Conservation (phyloP, 2,797 vertebrate genomes). For the Pseudochirops corinnae region DNA sequence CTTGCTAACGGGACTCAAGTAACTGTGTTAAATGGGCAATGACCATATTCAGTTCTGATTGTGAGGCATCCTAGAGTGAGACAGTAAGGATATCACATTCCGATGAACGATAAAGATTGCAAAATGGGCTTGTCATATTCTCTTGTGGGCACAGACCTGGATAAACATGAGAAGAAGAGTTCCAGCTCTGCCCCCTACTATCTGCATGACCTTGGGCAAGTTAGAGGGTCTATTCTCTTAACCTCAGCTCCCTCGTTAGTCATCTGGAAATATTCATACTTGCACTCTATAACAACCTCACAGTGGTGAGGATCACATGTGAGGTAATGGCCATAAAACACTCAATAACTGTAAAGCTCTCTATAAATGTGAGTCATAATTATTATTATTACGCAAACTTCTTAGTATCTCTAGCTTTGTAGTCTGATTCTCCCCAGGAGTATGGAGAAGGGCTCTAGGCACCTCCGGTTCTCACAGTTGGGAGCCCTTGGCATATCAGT, state of each 20-base stretch:
- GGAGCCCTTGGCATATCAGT: slow-evolving; percentile 38
- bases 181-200: background rate
- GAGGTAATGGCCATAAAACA: background rate
- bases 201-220: background rate
- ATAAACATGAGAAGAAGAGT: background rate
- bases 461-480: background rate
- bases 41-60: background rate
- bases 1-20: background rate
- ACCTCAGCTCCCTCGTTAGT: background rate
- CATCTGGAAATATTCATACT: background rate
- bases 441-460: background rate
- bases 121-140: background rate
- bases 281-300: background rate
- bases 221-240: background rate
- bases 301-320: background rate
- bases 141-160: slow-evolving; percentile 35
- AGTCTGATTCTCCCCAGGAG: background rate
- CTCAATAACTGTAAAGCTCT: background rate
- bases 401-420: background rate
- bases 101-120: slow-evolving; percentile 6
- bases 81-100: slow-evolving; percentile 13
- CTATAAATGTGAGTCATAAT: background rate
- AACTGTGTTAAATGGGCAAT: background rate
- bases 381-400: background rate
- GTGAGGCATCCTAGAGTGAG: background rate